phyloP scores from a whole-genome alignment of 2,888 invertebrate genomes.

The Stenolophus ochropezus region DNA sequence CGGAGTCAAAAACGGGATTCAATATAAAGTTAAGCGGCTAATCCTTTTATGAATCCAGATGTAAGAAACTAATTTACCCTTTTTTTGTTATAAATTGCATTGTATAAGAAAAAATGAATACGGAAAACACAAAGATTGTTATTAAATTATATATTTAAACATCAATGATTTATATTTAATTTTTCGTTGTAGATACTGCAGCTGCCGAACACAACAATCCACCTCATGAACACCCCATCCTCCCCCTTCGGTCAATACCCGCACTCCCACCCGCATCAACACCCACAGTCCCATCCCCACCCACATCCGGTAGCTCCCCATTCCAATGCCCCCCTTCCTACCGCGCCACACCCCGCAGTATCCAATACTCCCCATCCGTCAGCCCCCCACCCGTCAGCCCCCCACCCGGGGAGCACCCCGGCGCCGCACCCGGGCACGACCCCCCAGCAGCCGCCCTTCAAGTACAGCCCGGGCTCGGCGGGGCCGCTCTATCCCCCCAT shows the following conservation, averaged over 20 bases:
- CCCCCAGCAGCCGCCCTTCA: conserved; percentile 60
- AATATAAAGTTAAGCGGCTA: too few species aligned
- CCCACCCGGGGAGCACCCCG: conserved; percentile 64
- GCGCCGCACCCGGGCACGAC: conserved; percentile 49
- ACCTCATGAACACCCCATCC: conserved; percentile 76
- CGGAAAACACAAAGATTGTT: too few species aligned
- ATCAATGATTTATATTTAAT: neutral
- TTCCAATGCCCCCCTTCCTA: conserved; percentile 65
- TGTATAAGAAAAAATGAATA: too few species aligned
- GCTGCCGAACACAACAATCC: conserved; percentile 74
- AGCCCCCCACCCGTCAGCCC: conserved; percentile 65
- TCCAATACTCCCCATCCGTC: conserved; percentile 65
- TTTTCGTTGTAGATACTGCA: conserved; percentile 68
- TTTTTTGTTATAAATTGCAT: too few species aligned
- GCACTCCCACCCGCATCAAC: conserved; percentile 67
- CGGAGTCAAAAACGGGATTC: too few species aligned
- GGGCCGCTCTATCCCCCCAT: conserved; percentile 75
- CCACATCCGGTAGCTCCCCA: conserved; percentile 61
- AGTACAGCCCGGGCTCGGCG: conserved; percentile 68
- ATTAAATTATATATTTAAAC: too few species aligned
- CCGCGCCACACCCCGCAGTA: conserved; percentile 70
- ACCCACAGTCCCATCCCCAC: conserved; percentile 67
- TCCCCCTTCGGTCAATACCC: conserved; percentile 71
- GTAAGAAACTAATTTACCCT: too few species aligned
- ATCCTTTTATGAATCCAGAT: too few species aligned